phyloP scores from a whole-genome alignment of 2,888 invertebrate genomes.

The Amphipyra tragopoginis region DNA sequence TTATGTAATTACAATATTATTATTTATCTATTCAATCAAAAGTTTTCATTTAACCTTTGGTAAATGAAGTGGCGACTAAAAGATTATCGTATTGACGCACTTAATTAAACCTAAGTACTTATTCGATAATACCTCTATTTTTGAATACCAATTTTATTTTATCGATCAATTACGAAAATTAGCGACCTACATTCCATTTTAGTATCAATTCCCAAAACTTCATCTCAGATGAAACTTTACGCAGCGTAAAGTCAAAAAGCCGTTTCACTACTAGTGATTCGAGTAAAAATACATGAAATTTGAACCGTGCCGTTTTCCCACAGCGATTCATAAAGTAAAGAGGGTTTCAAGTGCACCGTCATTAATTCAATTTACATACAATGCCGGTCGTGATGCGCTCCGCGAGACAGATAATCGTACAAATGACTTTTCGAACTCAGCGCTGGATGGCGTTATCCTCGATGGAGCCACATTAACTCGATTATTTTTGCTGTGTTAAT shows the following conservation, averaged over 20 bases:
- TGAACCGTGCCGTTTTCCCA: slow-evolving; percentile 46
- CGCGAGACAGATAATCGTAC: slow-evolving; percentile 84
- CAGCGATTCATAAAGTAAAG: slow-evolving; percentile 65
- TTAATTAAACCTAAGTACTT: too few relatives aligned
- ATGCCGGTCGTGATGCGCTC: slow-evolving; percentile 78
- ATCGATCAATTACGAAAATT: too few relatives aligned
- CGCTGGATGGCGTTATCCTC: slow-evolving; percentile 71
- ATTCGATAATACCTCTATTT: too few relatives aligned
- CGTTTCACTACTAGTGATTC: slow-evolving; percentile 21
- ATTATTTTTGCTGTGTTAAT: slow-evolving; percentile 53
- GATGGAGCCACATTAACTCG: slow-evolving; percentile 48
- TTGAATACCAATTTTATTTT: too few relatives aligned
- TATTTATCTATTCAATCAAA: too few relatives aligned
- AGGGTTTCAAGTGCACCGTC: slow-evolving; percentile 74
- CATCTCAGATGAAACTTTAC: slow-evolving; percentile 14
- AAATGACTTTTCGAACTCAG: slow-evolving; percentile 85
- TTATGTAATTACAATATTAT: not conserved
- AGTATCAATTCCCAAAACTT: slow-evolving; percentile 19
- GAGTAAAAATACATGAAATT: slow-evolving; percentile 42
- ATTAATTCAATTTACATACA: slow-evolving; percentile 86
- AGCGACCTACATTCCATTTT: not conserved
- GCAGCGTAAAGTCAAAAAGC: slow-evolving; percentile 25
- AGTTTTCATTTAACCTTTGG: too few relatives aligned
- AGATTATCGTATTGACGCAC: too few relatives aligned
- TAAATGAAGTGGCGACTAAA: too few relatives aligned